A percentile compares a stretch with the other conserved stretches of the same genome.
phyloP scores from a whole-genome alignment of 1,140 invertebrate genomes.

The Pseudomyrmex dendroicus region DNA sequence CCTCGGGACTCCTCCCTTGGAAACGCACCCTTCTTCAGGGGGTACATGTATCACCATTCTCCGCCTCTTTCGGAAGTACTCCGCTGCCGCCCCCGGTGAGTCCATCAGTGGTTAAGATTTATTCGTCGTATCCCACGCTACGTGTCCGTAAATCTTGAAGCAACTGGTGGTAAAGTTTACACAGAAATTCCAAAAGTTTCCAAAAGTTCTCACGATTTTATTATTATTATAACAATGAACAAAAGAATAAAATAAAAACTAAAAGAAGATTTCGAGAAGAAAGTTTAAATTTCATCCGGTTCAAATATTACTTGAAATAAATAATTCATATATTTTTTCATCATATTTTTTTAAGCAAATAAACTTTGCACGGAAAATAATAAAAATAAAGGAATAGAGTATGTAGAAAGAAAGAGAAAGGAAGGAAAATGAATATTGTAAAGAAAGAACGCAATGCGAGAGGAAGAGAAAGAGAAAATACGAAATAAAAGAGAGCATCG shows the following conservation, averaged over 20 bases:
- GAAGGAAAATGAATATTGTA: not conserved
- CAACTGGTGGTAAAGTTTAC: constrained; percentile 41
- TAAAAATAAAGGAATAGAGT: not conserved
- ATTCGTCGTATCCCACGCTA: constrained; percentile 49
- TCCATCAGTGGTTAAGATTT: constrained; percentile 36
- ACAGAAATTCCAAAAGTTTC: not conserved
- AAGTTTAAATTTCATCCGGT: not conserved
- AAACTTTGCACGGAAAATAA: constrained; percentile 5
- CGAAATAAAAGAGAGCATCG: constrained; percentile 57
- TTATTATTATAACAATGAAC: not conserved
- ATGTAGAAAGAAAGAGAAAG: constrained; percentile 8
- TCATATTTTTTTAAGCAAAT: constrained; percentile 15
- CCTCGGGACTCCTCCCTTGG: constrained; percentile 69
- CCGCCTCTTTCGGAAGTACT: constrained; percentile 17
- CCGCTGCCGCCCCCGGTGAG: constrained; percentile 56
- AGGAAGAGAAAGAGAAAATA: constrained; percentile 1
- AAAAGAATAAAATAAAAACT: not conserved
- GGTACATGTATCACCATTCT: constrained; percentile 58
- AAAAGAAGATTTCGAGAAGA: not conserved
- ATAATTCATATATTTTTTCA: no score
- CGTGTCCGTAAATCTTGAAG: constrained; percentile 36
- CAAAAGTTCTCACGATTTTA: no score
- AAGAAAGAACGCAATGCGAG: constrained; percentile 11
- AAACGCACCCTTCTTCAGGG: constrained; percentile 29
- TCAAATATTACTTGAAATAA: not conserved